Base-by-base conservation (phyloP, 1,140 invertebrate species). In the Parapsyche elsis region DNA sequence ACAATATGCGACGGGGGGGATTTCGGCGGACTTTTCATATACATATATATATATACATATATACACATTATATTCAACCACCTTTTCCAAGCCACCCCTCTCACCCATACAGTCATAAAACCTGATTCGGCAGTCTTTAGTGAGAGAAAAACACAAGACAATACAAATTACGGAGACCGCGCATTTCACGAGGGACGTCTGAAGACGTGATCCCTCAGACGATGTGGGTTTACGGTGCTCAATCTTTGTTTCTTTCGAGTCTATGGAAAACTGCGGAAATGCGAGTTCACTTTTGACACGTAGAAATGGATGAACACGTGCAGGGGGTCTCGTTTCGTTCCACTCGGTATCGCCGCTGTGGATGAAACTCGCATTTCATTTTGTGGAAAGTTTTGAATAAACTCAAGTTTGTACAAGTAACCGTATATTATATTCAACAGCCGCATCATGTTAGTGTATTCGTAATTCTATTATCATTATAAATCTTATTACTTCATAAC, bases 81-180 rank as follows among this genome's bases (percentile, higher is more conserved):
- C 30, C 30, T 38, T 4, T 7, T 38, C 30, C 30, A 1, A 38
- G 2, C 30, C 1, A 1, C 30, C 30, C 30, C 30, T 38, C 30
- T 38, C 30, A 38, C 30, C 30, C 30, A 38, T 78, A 30, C 14
- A 77, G 75, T 59, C 80, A 81, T 78, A 81, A 78, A 77, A 45
- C 49, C 14, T 23, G 26, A 45, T 76, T 67, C 73, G 24, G 9
- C 9, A 73, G 73, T 75, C 73, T 75, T 75, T 46, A 75, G 45
- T 19, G 5, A 75, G 23, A 53, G 38, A 75, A 46, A 75, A 49
- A 49, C 38, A 75, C 14, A 75, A 77, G 71, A 75, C 76, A 79
- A 79, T 71, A 81, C 80, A 81, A 81, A 81, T 81, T 78, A 81
- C 76, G 49, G 14, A 76, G 57, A 75, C 67, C 76, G 74, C 76